Evolutionary conservation across 2,888 invertebrate genomes (phyloP), one percentile per base, ranked within the genome.

Genomic region (Eupithecia tripunctaria): DNA sequence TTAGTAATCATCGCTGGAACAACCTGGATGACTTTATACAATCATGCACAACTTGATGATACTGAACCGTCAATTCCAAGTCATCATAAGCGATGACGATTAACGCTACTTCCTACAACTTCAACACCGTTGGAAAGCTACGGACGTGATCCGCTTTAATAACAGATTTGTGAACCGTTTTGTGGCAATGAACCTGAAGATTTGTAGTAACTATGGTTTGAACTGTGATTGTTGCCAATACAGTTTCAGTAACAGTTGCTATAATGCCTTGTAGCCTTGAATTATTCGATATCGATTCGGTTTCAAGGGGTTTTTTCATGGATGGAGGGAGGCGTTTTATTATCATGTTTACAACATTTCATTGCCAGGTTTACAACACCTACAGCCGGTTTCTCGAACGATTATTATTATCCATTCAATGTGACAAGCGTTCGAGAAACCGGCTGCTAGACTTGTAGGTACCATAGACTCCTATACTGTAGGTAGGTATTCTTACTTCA

Each of bases 141-240:
- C 68, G 74, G 72, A 80, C 80, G 80, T 77, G 80, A 66, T 41
- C 59, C 14, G 80, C 72, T 59, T 77, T 76, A 76, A 78, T 77
- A 64, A 70, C 73, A 75, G 71, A 72, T 70, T 67, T 29, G 71
- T 69, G 41, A 64, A 62, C 72, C 70, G 67, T 73, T 64, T 71
- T 69, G 74, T 78, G 80, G 80, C 80, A 80, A 75, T 80, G 80
- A 80, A 77, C 80, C 77, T 76, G 78, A 75, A 70, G 67, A 29
- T n/a, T 36, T 36, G 12, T 5, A n/a, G 47, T 10, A 27, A 60
- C 60, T 60, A 60, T 60, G 27, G 6, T 15, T 27, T 29, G 29
- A 29, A 18, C 36, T 63, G 36, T 36, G 36, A 70, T 51, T 51
- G n/a, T 67, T 60, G 68, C 63, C 68, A 41, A 64, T 56, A 72